Conservation (phyloP, 2,888 invertebrate species). For the Leptinotarsa juncta region DNA sequence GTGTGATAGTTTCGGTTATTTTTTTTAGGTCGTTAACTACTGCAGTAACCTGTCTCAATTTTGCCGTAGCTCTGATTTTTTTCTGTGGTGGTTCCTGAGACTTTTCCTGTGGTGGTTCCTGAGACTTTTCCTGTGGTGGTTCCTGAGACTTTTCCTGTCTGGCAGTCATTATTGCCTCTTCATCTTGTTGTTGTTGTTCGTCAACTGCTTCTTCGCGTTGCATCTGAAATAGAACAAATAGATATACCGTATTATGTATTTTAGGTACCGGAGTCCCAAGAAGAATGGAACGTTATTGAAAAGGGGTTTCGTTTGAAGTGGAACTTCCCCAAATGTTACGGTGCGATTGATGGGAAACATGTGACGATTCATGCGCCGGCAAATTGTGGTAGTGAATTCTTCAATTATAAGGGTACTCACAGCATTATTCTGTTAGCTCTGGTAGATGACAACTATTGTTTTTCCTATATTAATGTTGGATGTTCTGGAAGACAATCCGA, state of each 20-base stretch:
- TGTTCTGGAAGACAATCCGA: conserved; percentile 42
- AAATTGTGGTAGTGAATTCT: conserved; percentile 19
- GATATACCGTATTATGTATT: not conserved
- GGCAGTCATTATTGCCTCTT: not conserved
- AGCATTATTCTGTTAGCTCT: conserved; percentile 45
- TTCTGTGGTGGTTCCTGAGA: no score
- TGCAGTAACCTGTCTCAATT: no score
- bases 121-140: no score
- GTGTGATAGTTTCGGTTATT: no score
- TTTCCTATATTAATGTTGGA: conserved; percentile 42
- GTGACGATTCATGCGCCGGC: conserved; percentile 25
- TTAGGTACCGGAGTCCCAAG: conserved; percentile 2
- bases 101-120: no score
- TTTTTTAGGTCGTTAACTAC: no score
- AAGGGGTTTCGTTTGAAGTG: conserved; percentile 22
- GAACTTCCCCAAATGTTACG: conserved; percentile 33
- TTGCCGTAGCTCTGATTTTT: no score
- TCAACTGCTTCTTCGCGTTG: not conserved
- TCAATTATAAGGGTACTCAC: conserved; percentile 39
- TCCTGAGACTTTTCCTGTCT: no score
- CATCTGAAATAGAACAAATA: not conserved
- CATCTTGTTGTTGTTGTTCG: not conserved
- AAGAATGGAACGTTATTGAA: conserved; percentile 27
- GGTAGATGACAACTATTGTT: conserved; percentile 43
- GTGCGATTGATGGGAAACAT: conserved; percentile 32